Evolutionary conservation across 2,113 vertebrate species (phyloP), one percentile per base, ranked within the genome.

Genomic region (Melozone crissalis): DNA sequence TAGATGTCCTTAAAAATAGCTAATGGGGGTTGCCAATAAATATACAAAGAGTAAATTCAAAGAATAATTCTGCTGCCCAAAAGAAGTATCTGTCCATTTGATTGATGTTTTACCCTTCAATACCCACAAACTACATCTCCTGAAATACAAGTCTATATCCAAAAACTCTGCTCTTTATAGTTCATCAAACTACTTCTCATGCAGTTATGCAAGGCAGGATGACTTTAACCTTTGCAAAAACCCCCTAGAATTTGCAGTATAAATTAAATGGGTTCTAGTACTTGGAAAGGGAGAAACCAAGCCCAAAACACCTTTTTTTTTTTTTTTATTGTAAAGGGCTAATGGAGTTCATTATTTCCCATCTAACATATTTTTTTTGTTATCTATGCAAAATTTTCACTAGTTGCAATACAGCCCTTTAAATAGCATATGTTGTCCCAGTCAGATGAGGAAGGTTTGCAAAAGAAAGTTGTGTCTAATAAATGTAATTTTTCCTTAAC

Each of bases 401-500:
- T 85, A 79, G 49, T 9, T 93, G 37, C 15, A 85, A 54, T 66
- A 61, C 28, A 66, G 31, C 11, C 30, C 49, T 89, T 91, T 71
- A 78, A 93, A 84, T 3, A 82, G 33, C 24, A 57, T 5, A 4
- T 61, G 15, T 68, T 87, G 44, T 61, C 73, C 73, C 58, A 91
- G 59, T 54, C 71, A 85, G 58, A 94, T 54, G 31, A 93, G 31
- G 54, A 94, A 79, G 81, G 49, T 73, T 87, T 89, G 65, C 71
- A 68, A 75, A 68, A 66, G 41, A 89, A 93, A 90, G 87, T 93
- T 93, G n/a, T 37, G 31, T 46, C 71, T 76, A 93, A 96, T 94
- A 83, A 93, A 91, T 87, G 44, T 90, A 46, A 80, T 85, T 90
- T 94, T 95, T 93, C 58, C 74, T 58, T 95, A 95, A 93, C 71